These are phyloP conservation scores for Pocillopora meandrina DNA, from an alignment of 92 coral and sea anemone genomes.

Conservation along the genomic window DNA sequence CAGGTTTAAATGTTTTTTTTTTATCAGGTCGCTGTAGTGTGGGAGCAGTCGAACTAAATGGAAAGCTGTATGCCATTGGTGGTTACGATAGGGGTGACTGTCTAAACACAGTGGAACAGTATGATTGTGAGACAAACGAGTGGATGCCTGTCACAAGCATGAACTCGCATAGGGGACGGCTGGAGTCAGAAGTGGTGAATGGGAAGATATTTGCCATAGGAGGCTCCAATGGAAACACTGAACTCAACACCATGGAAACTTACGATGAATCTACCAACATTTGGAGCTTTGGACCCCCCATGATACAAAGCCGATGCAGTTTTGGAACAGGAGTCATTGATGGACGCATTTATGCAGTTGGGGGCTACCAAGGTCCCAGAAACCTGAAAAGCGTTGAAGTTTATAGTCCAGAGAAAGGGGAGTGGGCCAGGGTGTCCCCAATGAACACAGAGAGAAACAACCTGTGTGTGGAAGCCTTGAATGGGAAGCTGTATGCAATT, in stretches of 20 bases:
- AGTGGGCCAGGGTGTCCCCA: conserved; percentile 75
- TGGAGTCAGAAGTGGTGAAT: conserved; percentile 70
- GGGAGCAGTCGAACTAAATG: conserved; percentile 85
- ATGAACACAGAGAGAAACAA: conserved; percentile 88
- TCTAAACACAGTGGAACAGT: conserved; percentile 83
- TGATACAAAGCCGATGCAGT: conserved; percentile 87
- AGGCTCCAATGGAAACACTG: conserved; percentile 91
- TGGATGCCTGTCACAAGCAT: conserved; percentile 89
- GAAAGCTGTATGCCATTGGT: conserved; percentile 93
- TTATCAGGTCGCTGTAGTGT: conserved; percentile 96
- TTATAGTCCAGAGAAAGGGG: conserved; percentile 61
- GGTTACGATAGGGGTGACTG: conserved; percentile 99
- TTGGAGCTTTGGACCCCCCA: conserved; percentile 77
- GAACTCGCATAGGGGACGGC: conserved; percentile 81
- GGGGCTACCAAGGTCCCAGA: conserved; percentile 86
- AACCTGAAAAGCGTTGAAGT: conserved; percentile 83
- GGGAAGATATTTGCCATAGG: conserved; percentile 92
- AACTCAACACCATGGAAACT: conserved; percentile 84
- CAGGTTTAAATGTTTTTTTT: no score
- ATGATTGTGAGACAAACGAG: conserved; percentile 76
- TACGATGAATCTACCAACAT: conserved; percentile 70
- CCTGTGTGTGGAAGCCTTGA: conserved; percentile 81
- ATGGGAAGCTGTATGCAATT: conserved; percentile 89
- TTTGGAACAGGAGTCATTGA: conserved; percentile 84
- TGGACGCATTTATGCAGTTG: conserved; percentile 76